Conservation (phyloP, 2,797 vertebrate species). For the Betta splendens region DNA sequence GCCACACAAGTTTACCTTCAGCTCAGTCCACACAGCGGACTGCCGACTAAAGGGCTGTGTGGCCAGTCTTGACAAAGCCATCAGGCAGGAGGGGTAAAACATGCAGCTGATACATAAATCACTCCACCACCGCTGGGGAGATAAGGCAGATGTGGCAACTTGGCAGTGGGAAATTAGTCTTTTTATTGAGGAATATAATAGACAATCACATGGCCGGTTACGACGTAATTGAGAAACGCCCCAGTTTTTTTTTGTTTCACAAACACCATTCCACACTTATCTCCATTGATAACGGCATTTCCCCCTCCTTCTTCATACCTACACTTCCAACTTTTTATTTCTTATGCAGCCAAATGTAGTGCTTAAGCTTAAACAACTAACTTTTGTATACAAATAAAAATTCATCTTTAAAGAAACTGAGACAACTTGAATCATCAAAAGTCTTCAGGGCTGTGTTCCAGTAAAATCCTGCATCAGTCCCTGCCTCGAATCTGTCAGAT, state of each 20-base stretch:
- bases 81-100: slow-evolving; percentile 11
- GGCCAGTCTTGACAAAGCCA: slow-evolving; percentile 19
- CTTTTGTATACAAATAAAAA: not conserved
- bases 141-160: slow-evolving; percentile 26
- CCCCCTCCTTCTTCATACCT: too few relatives aligned
- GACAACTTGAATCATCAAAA: not conserved
- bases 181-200: slow-evolving; percentile 23
- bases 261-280: too few relatives aligned
- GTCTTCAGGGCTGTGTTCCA: slow-evolving; percentile 14
- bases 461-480: slow-evolving; percentile 38
- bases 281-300: not conserved
- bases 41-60: not conserved
- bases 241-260: slow-evolving; percentile 48
- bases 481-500: slow-evolving; percentile 14
- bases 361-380: not conserved
- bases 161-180: slow-evolving; percentile 35
- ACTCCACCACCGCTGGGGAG: slow-evolving; percentile 26
- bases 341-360: not conserved
- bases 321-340: slow-evolving; percentile 17
- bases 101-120: slow-evolving; percentile 37
- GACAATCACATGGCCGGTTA: slow-evolving; percentile 22
- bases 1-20: not conserved
- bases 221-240: slow-evolving; percentile 45
- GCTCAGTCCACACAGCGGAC: not conserved
- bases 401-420: not conserved